Evolutionary conservation across 2,113 vertebrate species (phyloP).

Genomic region (Cheirogaleus medius): DNA sequence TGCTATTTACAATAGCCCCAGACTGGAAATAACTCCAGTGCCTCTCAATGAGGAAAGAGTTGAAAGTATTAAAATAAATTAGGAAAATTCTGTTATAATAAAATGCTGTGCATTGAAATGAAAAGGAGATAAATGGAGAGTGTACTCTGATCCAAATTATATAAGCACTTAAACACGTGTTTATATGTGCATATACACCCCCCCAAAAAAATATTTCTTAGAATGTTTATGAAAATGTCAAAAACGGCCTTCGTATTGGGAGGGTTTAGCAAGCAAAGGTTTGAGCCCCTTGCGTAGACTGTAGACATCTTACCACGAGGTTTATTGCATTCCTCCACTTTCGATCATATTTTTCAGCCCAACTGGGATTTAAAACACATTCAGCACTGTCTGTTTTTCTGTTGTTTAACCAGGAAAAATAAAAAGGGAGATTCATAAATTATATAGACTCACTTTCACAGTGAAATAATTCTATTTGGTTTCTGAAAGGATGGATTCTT

Average conservation of each 20-base stretch:
- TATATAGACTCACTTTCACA: neutral
- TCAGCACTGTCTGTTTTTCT: neutral
- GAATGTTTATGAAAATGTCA: neutral
- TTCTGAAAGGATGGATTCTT: neutral
- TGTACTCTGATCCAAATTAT: neutral
- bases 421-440: slow-evolving; percentile 34
- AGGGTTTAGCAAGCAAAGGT: neutral
- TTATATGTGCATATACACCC: neutral
- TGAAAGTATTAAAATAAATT: neutral
- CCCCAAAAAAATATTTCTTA: neutral
- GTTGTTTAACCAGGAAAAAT: slow-evolving; percentile 17
- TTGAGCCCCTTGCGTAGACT: neutral
- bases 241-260: neutral
- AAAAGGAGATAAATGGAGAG: neutral
- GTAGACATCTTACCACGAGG: neutral
- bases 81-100: neutral
- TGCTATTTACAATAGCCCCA: neutral
- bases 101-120: neutral
- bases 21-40: neutral
- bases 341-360: neutral
- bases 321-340: neutral
- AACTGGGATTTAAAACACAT: neutral
- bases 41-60: neutral
- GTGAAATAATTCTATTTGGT: neutral
- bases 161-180: neutral